Evolutionary conservation across 2,113 vertebrate genomes (phyloP).

Genomic region (Scopus umbretta): DNA sequence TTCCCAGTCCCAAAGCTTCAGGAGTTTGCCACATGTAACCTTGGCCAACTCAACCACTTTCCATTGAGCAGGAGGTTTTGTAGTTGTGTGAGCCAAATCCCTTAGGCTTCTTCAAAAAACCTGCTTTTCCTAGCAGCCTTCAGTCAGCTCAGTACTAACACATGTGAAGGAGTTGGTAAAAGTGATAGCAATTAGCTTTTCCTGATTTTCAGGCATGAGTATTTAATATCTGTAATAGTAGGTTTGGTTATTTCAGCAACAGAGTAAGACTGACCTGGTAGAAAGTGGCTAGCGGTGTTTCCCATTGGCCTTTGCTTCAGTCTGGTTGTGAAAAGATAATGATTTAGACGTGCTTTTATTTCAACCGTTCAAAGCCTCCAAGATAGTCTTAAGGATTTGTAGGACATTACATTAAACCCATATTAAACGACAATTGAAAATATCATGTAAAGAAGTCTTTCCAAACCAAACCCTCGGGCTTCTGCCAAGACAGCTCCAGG

Average conservation of each 20-base stretch:
- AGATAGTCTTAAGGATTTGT: not conserved
- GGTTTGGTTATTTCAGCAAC: not conserved
- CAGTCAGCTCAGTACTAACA: not conserved
- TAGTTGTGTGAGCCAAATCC: not conserved
- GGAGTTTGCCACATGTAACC: not conserved
- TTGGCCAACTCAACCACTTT: not conserved
- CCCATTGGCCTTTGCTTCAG: not conserved
- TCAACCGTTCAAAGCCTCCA: not conserved
- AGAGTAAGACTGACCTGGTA: not conserved
- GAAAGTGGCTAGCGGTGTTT: rapidly evolving
- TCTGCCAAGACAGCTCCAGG: not conserved
- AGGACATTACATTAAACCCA: not conserved
- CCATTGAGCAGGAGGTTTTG: not conserved
- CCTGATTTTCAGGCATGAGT: not conserved
- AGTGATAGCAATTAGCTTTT: not conserved
- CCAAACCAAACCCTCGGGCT: not conserved
- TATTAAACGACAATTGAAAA: not conserved
- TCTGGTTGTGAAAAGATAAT: not conserved
- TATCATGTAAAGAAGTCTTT: not conserved
- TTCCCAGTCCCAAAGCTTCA: not conserved
- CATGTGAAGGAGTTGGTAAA: not conserved
- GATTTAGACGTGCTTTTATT: not conserved
- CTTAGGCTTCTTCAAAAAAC: not conserved
- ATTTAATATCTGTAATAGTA: not conserved
- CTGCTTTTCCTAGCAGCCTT: not conserved